Percentiles rank a stretch among this genome's conserved stretches.
These are phyloP conservation scores for Branchipolynoe longqiensis DNA, from an alignment of 2,888 invertebrate species.

Conservation along the genomic window DNA sequence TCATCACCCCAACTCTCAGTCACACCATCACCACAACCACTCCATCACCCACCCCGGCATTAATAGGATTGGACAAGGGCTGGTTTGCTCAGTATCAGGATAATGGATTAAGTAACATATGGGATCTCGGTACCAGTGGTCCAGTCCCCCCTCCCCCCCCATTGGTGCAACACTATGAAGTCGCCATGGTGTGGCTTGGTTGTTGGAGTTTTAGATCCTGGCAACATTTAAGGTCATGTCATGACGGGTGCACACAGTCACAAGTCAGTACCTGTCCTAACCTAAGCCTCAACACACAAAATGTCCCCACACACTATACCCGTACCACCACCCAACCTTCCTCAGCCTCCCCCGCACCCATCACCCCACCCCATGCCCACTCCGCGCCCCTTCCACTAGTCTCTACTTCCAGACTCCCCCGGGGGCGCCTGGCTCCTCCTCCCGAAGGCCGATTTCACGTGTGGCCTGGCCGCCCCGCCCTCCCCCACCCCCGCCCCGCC, in stretches of 20 bases:
- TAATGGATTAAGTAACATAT: too few species aligned
- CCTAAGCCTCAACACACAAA: neutral
- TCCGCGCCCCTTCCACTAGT: neutral
- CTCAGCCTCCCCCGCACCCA: neutral
- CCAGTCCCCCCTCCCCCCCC: too few species aligned
- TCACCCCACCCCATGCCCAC: neutral
- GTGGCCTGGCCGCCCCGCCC: neutral
- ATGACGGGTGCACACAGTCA: too few species aligned
- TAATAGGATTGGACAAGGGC: too few species aligned
- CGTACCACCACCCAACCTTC: neutral
- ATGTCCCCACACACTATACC: neutral
- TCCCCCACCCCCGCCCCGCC: neutral
- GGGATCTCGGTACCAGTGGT: too few species aligned
- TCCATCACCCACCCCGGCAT: neutral
- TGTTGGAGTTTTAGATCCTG: too few species aligned
- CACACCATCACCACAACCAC: neutral
- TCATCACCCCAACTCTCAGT: neutral
- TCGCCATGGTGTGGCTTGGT: too few species aligned
- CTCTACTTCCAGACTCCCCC: neutral
- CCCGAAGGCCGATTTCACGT: conserved; percentile 37
- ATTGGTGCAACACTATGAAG: too few species aligned
- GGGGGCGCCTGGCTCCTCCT: neutral
- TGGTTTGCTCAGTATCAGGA: too few species aligned
- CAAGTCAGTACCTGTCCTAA: neutral
- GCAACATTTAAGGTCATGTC: too few species aligned